Percentiles rank a stretch among this genome's conserved stretches.
These are phyloP conservation scores for Scaptomyza reducta DNA, from an alignment of 2,888 invertebrate genomes.

Conservation along the genomic window DNA sequence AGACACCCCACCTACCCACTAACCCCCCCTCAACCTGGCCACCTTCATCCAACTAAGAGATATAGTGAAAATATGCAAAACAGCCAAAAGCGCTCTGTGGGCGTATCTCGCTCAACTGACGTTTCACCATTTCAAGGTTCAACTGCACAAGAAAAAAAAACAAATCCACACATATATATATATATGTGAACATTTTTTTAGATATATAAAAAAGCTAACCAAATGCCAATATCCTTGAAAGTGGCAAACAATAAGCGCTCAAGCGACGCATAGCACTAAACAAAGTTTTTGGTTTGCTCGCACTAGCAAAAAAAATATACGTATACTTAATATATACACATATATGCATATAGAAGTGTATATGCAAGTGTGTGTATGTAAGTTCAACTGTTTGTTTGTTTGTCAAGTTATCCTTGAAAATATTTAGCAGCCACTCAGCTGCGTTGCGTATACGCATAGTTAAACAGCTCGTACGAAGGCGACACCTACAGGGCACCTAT, in stretches of 20 bases:
- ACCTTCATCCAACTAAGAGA: conserved; percentile 44
- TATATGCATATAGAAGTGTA: too few species aligned
- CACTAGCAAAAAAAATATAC: conserved; percentile 5
- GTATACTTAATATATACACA: background rate
- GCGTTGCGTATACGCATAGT: conserved; percentile 77
- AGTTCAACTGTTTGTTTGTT: conserved; percentile 56
- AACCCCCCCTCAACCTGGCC: background rate
- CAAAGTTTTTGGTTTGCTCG: conserved; percentile 62
- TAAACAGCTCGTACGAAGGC: conserved; percentile 67
- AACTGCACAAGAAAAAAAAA: conserved; percentile 13
- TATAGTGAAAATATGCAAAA: conserved; percentile 80
- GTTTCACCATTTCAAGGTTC: conserved; percentile 69
- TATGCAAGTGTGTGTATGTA: background rate
- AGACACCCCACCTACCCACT: conserved; percentile 5
- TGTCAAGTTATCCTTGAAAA: conserved; percentile 77
- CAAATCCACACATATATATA: background rate
- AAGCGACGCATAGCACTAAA: conserved; percentile 54
- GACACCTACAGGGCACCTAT: conserved; percentile 69
- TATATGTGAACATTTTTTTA: background rate
- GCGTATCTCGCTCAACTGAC: conserved; percentile 41
- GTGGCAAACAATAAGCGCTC: conserved; percentile 60
- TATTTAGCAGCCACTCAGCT: conserved; percentile 73
- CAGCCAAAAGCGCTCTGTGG: conserved; percentile 49
- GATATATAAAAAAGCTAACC: conserved; percentile 26
- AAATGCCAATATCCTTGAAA: conserved; percentile 61